These are phyloP conservation scores for Diarsia brunnea DNA, from an alignment of 2,888 invertebrate genomes.

Conservation along the genomic window DNA sequence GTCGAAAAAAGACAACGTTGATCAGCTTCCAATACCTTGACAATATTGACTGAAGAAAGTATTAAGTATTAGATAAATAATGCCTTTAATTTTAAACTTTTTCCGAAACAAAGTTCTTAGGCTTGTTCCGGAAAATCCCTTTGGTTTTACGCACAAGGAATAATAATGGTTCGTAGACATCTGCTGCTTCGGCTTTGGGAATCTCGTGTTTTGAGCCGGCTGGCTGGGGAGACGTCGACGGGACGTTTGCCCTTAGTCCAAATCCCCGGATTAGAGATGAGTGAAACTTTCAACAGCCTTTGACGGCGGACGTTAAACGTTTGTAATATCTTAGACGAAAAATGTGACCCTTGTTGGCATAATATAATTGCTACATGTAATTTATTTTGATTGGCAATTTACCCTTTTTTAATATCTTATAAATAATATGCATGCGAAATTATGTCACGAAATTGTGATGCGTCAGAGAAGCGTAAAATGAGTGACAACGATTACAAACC, in stretches of 20 bases:
- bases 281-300: conserved; percentile 47
- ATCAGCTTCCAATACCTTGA: conserved; percentile 33
- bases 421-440: conserved; percentile 12
- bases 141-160: conserved; percentile 61
- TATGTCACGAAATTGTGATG: conserved; percentile 1
- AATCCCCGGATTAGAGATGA: conserved; percentile 54
- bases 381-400: conserved; percentile 17
- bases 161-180: conserved; percentile 55
- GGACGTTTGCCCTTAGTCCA: conserved; percentile 43
- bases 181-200: conserved; percentile 37
- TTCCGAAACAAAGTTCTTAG: conserved; percentile 42
- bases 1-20: conserved; percentile 4
- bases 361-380: background rate
- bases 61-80: conserved; percentile 52
- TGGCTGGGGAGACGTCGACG: conserved; percentile 21
- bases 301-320: conserved; percentile 6
- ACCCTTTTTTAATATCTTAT: background rate
- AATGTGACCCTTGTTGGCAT: background rate
- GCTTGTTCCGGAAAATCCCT: conserved; percentile 50
- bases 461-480: conserved; percentile 24
- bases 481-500: conserved; percentile 34
- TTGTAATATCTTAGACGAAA: background rate
- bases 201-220: conserved; percentile 37
- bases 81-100: conserved; percentile 58
- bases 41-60: conserved; percentile 32